A percentile compares a stretch with the other conserved stretches of the same genome.
Conservation (phyloP, 2,797 vertebrate species). For the Lateolabrax maculatus region DNA sequence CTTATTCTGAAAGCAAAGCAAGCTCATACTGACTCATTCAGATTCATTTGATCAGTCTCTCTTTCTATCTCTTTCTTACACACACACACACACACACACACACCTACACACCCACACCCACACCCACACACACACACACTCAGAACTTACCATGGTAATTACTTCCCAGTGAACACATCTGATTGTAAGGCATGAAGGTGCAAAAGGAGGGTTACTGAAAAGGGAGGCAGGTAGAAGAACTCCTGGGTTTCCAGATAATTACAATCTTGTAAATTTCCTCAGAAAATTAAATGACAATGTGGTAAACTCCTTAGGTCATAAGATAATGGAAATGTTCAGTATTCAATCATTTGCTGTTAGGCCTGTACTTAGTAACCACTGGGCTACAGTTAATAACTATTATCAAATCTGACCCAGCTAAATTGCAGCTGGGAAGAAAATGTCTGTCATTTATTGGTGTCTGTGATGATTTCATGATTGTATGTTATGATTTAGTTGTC, state of each 20-base stretch:
- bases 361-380: slow-evolving; percentile 50
- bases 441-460: slow-evolving; percentile 28
- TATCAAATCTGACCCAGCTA: slow-evolving; percentile 47
- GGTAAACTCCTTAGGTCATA: slow-evolving; percentile 64
- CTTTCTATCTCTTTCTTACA: not conserved
- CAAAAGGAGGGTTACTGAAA: slow-evolving; percentile 23
- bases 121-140: not conserved
- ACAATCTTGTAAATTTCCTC: slow-evolving; percentile 51
- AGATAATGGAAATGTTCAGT: slow-evolving; percentile 61
- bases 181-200: slow-evolving; percentile 31
- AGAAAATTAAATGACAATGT: slow-evolving; percentile 68
- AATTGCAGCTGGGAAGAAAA: slow-evolving; percentile 41
- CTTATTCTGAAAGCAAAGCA: not conserved
- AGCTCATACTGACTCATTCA: slow-evolving; percentile 9
- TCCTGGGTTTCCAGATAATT: slow-evolving; percentile 57
- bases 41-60: not conserved
- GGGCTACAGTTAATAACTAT: slow-evolving; percentile 52
- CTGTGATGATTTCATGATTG: slow-evolving; percentile 22
- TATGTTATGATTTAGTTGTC: not conserved
- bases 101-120: not conserved
- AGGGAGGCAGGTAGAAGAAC: slow-evolving; percentile 41
- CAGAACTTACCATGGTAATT: slow-evolving; percentile 35
- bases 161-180: slow-evolving; percentile 33
- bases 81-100: not conserved
- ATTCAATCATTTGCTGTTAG: slow-evolving; percentile 59